phyloP scores from a whole-genome alignment of 2,797 vertebrate genomes.

The Tinamus major region DNA sequence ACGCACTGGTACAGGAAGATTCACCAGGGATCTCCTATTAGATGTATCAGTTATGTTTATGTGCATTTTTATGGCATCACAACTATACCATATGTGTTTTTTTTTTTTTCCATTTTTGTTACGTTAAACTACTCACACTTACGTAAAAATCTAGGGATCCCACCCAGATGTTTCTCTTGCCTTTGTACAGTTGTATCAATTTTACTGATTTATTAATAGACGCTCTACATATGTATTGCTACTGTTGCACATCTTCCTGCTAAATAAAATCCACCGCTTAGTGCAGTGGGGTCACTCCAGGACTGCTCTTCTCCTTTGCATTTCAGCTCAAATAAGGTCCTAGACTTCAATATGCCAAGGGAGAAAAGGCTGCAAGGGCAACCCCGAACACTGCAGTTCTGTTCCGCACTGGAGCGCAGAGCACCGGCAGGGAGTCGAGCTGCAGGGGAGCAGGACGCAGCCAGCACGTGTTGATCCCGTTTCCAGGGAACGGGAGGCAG shows the following conservation, averaged over 20 bases:
- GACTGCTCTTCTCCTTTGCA: background rate
- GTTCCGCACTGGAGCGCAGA: background rate
- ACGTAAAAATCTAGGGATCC: background rate
- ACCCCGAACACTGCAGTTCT: background rate
- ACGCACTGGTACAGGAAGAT: background rate
- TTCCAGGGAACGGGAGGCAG: slow-evolving; percentile 47
- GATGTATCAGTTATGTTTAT: background rate
- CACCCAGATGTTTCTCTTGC: background rate
- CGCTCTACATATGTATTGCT: background rate
- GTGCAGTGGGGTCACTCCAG: background rate
- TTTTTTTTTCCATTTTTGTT: background rate
- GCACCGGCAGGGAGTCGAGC: background rate
- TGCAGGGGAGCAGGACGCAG: background rate
- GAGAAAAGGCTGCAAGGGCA: background rate
- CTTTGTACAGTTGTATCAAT: background rate
- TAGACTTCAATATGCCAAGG: background rate
- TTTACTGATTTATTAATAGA: background rate
- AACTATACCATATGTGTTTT: background rate
- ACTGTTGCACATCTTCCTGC: background rate
- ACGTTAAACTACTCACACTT: background rate
- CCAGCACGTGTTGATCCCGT: background rate
- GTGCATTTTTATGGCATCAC: background rate
- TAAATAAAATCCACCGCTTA: background rate
- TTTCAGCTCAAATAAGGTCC: background rate
- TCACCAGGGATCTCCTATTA: background rate